phyloP scores from a whole-genome alignment of 2,888 invertebrate species.

The Rhamnusium bicolor region DNA sequence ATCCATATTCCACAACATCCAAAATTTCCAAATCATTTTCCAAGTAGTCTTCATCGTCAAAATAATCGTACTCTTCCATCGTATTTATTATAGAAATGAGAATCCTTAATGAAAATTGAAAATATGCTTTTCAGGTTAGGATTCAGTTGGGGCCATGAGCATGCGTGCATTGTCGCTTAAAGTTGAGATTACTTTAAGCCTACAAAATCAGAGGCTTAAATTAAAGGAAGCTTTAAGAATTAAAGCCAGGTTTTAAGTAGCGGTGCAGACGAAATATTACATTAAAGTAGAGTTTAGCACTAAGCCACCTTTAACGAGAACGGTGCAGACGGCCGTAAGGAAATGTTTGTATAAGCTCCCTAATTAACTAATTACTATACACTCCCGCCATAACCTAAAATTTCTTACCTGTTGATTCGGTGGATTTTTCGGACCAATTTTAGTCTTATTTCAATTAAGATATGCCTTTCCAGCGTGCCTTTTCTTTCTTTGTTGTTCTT shows the following conservation, averaged over 20 bases:
- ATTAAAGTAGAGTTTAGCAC: background rate
- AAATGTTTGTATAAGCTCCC: too few relatives aligned
- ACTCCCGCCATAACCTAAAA: too few relatives aligned
- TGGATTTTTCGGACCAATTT: too few relatives aligned
- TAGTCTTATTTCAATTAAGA: too few relatives aligned
- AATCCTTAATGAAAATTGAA: too few relatives aligned
- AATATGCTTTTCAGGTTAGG: too few relatives aligned
- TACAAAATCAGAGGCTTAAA: background rate
- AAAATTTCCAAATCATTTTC: background rate
- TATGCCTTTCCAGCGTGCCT: too few relatives aligned
- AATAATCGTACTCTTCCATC: background rate
- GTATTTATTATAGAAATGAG: background rate
- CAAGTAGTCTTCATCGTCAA: background rate
- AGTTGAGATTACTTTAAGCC: background rate
- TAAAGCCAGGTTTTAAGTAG: background rate
- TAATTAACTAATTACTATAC: too few relatives aligned
- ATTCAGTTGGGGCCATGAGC: background rate
- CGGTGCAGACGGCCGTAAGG: too few relatives aligned
- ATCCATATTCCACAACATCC: background rate
- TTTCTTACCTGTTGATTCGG: too few relatives aligned
- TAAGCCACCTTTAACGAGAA: background rate
- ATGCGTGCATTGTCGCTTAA: background rate
- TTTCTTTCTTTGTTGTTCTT: too few relatives aligned
- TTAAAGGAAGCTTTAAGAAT: background rate
- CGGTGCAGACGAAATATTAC: background rate